Base-by-base conservation (phyloP, 2,113 vertebrate species). In the Poicephalus gulielmi region DNA sequence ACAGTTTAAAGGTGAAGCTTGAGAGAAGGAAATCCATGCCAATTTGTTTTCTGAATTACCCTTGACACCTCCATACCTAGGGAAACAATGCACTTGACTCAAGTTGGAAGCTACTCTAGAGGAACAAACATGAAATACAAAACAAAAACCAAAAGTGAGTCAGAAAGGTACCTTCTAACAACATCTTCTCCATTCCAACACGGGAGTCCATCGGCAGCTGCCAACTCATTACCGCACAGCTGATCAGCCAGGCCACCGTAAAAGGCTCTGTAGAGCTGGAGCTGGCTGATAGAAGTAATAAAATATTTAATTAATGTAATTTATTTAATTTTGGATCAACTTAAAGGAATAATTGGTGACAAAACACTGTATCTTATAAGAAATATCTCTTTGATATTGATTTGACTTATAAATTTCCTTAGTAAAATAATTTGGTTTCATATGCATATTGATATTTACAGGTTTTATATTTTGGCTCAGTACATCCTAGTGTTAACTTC, bases 111-210 rank as follows among this genome's bases (percentile, higher is more conserved):
- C 6, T 53, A 19, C 43, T 53, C 60, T 6, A 62, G 76, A 41
- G 33, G 71, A 78, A 80, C 16, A 73, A 76, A 80, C 14, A 25
- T 0, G 6, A 52, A 83, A 55, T 12, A 47, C 5, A 13, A 41
- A 33, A 70, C 16, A 33, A 55, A 39, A 57, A 16, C n/a, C 7
- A 53, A 2, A 74, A 80, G 5, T 13, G 28, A 73, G 23, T 17
- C 16, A 84, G 35, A 76, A 75, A 88, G 35, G 49, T 97, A 99
- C 99, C 99, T 99, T 96, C 97, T 98, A 2, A 98, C 97, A 3
- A 98, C 24, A 44, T 98, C 97, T 15, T 98, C 98, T 91, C 99
- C 98, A 0, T 98, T 98, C 99, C 99, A 99, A 86, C 99, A 99
- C 0, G 97, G 96, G 25, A 90, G 66, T 6, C 98, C 98, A 3